Conservation (phyloP, 1,140 invertebrate genomes). For the Cepaea nemoralis region DNA sequence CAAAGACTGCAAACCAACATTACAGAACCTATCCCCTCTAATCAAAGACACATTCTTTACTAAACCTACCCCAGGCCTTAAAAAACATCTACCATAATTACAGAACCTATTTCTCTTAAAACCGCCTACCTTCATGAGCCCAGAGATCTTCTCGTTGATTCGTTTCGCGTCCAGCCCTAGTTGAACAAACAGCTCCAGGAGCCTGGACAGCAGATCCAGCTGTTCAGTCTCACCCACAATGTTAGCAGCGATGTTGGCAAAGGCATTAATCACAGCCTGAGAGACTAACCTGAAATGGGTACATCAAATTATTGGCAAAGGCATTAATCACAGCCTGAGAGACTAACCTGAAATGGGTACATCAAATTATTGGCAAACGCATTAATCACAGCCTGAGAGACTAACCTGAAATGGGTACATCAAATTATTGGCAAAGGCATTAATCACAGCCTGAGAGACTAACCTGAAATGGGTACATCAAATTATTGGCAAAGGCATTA, state of each 20-base stretch:
- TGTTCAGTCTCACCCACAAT: slow-evolving; percentile 89
- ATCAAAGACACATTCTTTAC: too few relatives aligned
- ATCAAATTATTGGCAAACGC: slow-evolving; percentile 78
- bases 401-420: slow-evolving; percentile 85
- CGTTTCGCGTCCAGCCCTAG: slow-evolving; percentile 95
- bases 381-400: slow-evolving; percentile 90
- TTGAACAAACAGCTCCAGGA: slow-evolving; percentile 97
- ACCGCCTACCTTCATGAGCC: slow-evolving; percentile 76
- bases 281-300: slow-evolving; percentile 89
- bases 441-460: slow-evolving; percentile 92
- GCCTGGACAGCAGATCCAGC: slow-evolving; percentile 86
- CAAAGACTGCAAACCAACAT: too few relatives aligned
- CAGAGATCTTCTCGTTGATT: slow-evolving; percentile 87
- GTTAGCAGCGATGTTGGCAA: slow-evolving; percentile 87
- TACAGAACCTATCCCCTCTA: too few relatives aligned
- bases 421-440: too few relatives aligned
- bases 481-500: slow-evolving; percentile 76
- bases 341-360: slow-evolving; percentile 86
- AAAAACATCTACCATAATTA: too few relatives aligned
- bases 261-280: slow-evolving; percentile 84
- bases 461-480: too few relatives aligned
- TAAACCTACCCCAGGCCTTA: too few relatives aligned
- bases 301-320: slow-evolving; percentile 78
- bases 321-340: slow-evolving; percentile 88
- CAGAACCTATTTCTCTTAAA: too few relatives aligned